Percentiles rank a stretch among this genome's conserved stretches.
Evolutionary conservation across 2,888 invertebrate species (phyloP).

Genomic region (Parochlus steinenii): DNA sequence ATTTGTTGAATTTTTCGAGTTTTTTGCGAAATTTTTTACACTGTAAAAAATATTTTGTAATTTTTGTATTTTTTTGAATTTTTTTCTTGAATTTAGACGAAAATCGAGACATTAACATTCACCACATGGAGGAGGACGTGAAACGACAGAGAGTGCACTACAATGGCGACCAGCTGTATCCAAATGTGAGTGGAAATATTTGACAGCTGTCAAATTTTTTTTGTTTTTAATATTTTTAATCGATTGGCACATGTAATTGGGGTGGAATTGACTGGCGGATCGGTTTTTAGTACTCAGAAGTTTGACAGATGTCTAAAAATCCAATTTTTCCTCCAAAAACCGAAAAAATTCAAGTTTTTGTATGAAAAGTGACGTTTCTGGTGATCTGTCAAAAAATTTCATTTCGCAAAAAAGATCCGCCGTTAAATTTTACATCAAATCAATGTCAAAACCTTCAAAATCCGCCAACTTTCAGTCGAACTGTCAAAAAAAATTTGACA

Average conservation of each 20-base stretch:
- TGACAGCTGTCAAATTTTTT: background rate
- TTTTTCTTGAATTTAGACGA: constrained; percentile 46
- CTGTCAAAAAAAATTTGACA: no score
- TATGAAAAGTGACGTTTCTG: background rate
- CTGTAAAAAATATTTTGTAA: background rate
- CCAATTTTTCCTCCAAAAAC: no score
- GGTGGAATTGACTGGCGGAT: no score
- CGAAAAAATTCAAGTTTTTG: background rate
- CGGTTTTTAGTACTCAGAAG: no score
- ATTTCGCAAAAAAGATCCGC: background rate
- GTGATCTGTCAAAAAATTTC: background rate
- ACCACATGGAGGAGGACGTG: constrained; percentile 68
- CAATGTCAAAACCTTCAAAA: no score
- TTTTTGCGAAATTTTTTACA: constrained; percentile 5
- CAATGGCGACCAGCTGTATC: constrained; percentile 78
- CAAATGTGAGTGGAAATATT: constrained; percentile 51
- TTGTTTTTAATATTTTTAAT: constrained; percentile 1
- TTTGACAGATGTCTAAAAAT: no score
- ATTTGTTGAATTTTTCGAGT: background rate
- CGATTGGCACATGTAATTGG: background rate
- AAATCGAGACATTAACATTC: constrained; percentile 70
- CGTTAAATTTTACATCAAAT: no score
- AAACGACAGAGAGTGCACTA: constrained; percentile 78
- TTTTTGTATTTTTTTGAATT: constrained; percentile 8
- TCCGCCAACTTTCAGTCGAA: no score